Evolutionary conservation across 2,113 vertebrate genomes (phyloP).

Genomic region (Cariama cristata): DNA sequence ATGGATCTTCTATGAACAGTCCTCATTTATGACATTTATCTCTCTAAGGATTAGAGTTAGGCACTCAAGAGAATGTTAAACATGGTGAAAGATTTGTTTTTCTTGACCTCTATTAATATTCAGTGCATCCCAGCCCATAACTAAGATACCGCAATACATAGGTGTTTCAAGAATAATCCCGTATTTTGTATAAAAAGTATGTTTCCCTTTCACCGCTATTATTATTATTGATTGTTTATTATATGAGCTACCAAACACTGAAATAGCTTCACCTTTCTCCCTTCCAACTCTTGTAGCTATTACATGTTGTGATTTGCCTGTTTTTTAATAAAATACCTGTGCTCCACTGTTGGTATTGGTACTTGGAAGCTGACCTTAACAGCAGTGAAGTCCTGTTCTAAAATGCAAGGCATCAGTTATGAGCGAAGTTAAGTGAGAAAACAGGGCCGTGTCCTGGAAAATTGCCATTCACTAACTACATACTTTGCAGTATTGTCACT

Average conservation of each 20-base stretch:
- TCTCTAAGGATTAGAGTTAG: background rate
- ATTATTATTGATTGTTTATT: background rate
- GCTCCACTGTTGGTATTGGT: background rate
- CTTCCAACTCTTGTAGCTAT: background rate
- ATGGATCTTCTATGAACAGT: background rate
- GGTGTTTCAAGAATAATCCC: background rate
- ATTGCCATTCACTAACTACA: background rate
- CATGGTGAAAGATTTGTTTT: background rate
- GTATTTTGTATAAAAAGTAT: background rate
- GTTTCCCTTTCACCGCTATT: background rate
- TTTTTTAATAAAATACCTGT: background rate
- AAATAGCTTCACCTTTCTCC: background rate
- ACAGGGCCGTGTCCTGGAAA: background rate
- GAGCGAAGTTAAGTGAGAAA: background rate
- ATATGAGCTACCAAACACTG: background rate
- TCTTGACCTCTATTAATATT: background rate
- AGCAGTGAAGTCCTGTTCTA: background rate
- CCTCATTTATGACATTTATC: background rate
- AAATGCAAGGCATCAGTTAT: background rate
- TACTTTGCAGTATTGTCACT: background rate
- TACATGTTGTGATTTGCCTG: background rate
- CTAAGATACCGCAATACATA: background rate
- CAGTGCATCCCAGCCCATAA: background rate
- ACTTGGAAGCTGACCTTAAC: background rate
- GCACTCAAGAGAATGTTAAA: background rate